Percentiles rank a stretch among this genome's conserved stretches.
Evolutionary conservation across 2,888 invertebrate genomes (phyloP).

Genomic region (Marasmarcha lunaedactyla): DNA sequence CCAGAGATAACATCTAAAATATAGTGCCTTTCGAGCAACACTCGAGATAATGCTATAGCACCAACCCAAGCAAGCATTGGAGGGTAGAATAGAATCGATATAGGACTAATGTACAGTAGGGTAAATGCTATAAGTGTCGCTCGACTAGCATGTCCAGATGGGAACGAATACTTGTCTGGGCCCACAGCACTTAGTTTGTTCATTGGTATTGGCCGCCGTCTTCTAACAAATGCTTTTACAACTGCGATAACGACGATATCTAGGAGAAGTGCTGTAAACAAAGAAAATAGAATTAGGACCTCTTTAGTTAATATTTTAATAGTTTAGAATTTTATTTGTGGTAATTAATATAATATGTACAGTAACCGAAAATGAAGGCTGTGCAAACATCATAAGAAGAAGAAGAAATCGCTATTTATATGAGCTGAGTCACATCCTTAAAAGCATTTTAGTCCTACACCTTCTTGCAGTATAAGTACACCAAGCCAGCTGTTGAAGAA

Average conservation of each 20-base stretch:
- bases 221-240: slow-evolving; percentile 80
- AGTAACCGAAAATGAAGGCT: not conserved
- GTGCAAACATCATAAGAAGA: too few relatives aligned
- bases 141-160: slow-evolving; percentile 94
- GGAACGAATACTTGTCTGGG: slow-evolving; percentile 92
- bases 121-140: slow-evolving; percentile 81
- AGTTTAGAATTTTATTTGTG: not conserved
- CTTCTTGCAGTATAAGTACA: too few relatives aligned
- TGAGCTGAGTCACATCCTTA: too few relatives aligned
- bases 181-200: slow-evolving; percentile 80
- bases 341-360: slow-evolving; percentile 3
- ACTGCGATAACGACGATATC: slow-evolving; percentile 84
- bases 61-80: slow-evolving; percentile 81
- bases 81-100: slow-evolving; percentile 71
- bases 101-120: slow-evolving; percentile 74
- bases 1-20: slow-evolving; percentile 88
- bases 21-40: slow-evolving; percentile 88
- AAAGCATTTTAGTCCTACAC: too few relatives aligned
- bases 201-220: slow-evolving; percentile 80
- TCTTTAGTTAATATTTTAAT: not conserved
- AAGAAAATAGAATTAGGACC: slow-evolving; percentile 15
- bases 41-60: slow-evolving; percentile 81
- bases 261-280: slow-evolving; percentile 78
- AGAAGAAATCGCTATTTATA: too few relatives aligned
- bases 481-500: too few relatives aligned